These are phyloP conservation scores for Spongilla lacustris DNA, from an alignment of 37 sponge, comb jelly and placozoan genomes.

Conservation along the genomic window DNA sequence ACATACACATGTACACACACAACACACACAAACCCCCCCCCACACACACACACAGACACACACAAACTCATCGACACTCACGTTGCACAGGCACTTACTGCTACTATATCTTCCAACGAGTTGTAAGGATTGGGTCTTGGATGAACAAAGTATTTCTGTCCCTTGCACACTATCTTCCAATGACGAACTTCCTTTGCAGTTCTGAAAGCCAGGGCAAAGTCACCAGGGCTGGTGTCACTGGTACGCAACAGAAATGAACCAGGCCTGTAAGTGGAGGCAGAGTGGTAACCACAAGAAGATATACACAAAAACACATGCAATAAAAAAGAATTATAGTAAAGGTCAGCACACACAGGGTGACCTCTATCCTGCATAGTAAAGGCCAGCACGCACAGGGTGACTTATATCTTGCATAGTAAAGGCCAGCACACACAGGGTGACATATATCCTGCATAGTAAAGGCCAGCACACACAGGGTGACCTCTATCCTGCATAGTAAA, in stretches of 20 bases:
- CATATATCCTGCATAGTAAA: too few relatives aligned
- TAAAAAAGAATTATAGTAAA: too few relatives aligned
- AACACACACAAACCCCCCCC: neutral
- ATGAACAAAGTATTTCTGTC: slow-evolving; percentile 59
- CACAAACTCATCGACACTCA: slow-evolving; percentile 22
- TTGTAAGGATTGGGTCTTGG: slow-evolving; percentile 74
- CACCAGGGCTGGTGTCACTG: slow-evolving; percentile 62
- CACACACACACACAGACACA: slow-evolving; percentile 8
- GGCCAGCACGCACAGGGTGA: too few relatives aligned
- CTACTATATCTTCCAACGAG: slow-evolving; percentile 56
- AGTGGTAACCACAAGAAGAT: neutral
- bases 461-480: too few relatives aligned
- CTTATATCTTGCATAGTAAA: too few relatives aligned
- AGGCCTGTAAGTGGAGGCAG: slow-evolving; percentile 34
- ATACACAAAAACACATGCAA: neutral
- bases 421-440: too few relatives aligned
- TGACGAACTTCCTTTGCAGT: slow-evolving; percentile 58
- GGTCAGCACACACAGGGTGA: neutral
- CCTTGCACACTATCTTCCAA: slow-evolving; percentile 58
- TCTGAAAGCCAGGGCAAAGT: slow-evolving; percentile 75
- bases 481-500: too few relatives aligned
- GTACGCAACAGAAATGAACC: slow-evolving; percentile 77
- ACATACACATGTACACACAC: slow-evolving; percentile 24
- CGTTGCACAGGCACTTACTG: slow-evolving; percentile 28
- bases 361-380: too few relatives aligned